phyloP scores from a whole-genome alignment of 2,888 invertebrate species.

The Eucera pruinosa region DNA sequence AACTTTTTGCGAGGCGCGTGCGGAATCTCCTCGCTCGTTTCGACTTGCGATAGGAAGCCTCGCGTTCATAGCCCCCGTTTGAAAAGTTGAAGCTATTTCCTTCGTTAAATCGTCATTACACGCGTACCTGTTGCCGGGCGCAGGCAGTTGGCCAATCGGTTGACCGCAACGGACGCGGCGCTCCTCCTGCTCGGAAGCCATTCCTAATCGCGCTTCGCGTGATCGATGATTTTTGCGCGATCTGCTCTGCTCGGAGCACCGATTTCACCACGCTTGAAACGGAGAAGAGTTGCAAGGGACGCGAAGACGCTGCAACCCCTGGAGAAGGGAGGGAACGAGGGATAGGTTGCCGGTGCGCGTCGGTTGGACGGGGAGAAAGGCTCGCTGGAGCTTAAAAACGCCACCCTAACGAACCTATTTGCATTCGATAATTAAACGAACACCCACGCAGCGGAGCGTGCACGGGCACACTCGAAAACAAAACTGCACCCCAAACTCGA shows the following conservation, averaged over 20 bases:
- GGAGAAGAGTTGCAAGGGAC: not conserved
- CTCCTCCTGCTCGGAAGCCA: slow-evolving; percentile 21
- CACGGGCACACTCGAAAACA: slow-evolving; percentile 37
- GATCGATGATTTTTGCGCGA: too few species aligned
- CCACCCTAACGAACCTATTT: slow-evolving; percentile 77
- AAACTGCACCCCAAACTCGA: slow-evolving; percentile 37
- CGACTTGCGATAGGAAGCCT: too few species aligned
- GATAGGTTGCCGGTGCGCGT: not conserved
- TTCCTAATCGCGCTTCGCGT: too few species aligned
- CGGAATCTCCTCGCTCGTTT: too few species aligned
- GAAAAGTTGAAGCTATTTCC: slow-evolving; percentile 8
- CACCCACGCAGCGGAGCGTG: slow-evolving; percentile 35
- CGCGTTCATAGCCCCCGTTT: too few species aligned
- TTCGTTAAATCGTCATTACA: slow-evolving; percentile 58
- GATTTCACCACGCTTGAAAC: too few species aligned
- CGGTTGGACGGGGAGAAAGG: not conserved
- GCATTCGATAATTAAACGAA: slow-evolving; percentile 77
- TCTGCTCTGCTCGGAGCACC: too few species aligned
- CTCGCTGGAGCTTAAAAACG: slow-evolving; percentile 63
- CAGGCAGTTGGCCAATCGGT: slow-evolving; percentile 53
- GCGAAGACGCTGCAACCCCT: not conserved
- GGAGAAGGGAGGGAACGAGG: not conserved
- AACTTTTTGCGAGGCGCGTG: too few species aligned
- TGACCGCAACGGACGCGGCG: slow-evolving; percentile 42
- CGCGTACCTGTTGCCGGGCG: slow-evolving; percentile 61